These are phyloP conservation scores for Labeo calbasu DNA, from an alignment of 2,797 vertebrate species.

Conservation along the genomic window DNA sequence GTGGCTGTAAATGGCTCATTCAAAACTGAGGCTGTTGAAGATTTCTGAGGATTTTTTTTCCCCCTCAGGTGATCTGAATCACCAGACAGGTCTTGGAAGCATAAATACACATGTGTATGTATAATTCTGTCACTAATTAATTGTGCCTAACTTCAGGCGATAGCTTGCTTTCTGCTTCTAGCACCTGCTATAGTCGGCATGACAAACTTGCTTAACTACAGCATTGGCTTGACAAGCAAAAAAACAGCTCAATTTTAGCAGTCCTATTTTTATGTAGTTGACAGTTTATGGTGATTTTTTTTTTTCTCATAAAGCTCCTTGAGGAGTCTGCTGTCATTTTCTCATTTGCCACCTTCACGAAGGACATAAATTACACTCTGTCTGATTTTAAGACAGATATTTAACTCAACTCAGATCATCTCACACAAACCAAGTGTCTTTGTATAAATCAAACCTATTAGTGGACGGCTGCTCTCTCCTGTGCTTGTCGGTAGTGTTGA, in stretches of 20 bases:
- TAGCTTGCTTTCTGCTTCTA: constrained; percentile 37
- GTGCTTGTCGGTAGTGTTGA: constrained; percentile 39
- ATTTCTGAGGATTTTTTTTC: constrained; percentile 1
- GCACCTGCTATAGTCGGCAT: constrained; percentile 28
- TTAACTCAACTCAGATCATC: constrained; percentile 43
- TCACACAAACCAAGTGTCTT: constrained; percentile 29
- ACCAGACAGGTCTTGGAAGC: constrained; percentile 24
- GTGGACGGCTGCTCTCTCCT: constrained; percentile 43
- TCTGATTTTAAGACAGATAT: constrained; percentile 32
- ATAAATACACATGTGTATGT: constrained; percentile 40
- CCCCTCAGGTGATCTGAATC: constrained; percentile 12
- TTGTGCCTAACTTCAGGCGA: constrained; percentile 42
- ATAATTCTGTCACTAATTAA: constrained; percentile 46
- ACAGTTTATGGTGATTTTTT: constrained; percentile 2
- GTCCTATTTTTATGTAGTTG: constrained; percentile 6
- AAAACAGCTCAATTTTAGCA: background rate
- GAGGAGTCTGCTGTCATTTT: background rate
- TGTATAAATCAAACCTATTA: constrained; percentile 57
- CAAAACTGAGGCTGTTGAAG: background rate
- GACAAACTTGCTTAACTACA: constrained; percentile 38
- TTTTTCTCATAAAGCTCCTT: background rate
- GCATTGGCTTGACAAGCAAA: constrained; percentile 21
- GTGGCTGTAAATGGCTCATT: background rate
- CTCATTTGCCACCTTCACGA: background rate
- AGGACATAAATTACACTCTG: background rate